Evolutionary conservation across 2,113 vertebrate genomes (phyloP).

Genomic region (Anas platyrhynchos): DNA sequence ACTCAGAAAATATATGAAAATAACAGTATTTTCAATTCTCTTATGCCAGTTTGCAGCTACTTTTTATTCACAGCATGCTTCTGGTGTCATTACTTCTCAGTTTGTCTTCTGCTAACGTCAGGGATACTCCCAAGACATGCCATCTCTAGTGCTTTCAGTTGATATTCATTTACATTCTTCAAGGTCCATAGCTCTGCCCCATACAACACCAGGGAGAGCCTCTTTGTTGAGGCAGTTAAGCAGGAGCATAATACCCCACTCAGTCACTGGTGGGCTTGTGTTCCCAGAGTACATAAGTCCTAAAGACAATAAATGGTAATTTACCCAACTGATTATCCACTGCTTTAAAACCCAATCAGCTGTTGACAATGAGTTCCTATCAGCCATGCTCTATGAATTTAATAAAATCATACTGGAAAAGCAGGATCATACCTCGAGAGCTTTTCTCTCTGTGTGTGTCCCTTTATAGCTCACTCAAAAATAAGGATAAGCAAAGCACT

Average conservation of each 20-base stretch:
- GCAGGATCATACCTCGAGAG: not conserved
- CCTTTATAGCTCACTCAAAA: not conserved
- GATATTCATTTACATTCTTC: conserved; percentile 68
- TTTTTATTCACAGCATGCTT: conserved; percentile 45
- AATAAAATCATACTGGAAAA: conserved; percentile 23
- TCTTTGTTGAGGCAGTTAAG: conserved; percentile 21
- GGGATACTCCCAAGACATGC: not conserved
- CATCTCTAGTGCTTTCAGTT: conserved; percentile 28
- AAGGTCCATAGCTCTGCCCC: conserved; percentile 14
- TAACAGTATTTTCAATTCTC: not conserved
- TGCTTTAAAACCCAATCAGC: conserved; percentile 55
- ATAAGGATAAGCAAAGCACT: not conserved
- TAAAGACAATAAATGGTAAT: conserved; percentile 48
- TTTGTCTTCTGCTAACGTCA: conserved; percentile 47
- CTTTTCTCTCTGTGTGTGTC: not conserved
- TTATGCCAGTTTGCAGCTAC: not conserved
- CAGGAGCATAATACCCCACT: not conserved
- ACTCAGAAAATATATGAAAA: too few species aligned
- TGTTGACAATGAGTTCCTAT: conserved; percentile 40
- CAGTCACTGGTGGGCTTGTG: not conserved
- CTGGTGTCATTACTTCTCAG: conserved; percentile 53
- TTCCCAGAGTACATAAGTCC: not conserved
- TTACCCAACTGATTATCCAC: conserved; percentile 37
- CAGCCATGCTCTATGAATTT: not conserved
- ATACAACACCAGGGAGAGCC: not conserved